phyloP scores from a whole-genome alignment of 2,113 vertebrate genomes.

The Larimichthys polyactis region DNA sequence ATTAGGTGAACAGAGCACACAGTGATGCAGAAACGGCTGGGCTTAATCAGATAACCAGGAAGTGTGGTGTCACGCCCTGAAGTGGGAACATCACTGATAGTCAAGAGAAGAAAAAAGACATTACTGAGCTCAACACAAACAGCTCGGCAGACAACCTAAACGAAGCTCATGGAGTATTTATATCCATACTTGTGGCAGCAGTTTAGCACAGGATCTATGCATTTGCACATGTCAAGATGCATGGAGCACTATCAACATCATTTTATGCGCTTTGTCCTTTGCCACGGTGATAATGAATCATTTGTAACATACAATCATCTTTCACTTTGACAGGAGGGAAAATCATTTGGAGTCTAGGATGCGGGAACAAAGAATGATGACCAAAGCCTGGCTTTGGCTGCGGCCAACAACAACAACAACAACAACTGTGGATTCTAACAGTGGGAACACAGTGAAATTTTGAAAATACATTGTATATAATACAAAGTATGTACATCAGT shows the following conservation, averaged over 20 bases:
- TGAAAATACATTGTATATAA: constrained; percentile 18
- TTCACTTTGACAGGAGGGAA: constrained; percentile 51
- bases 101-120: constrained; percentile 34
- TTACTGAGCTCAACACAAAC: constrained; percentile 51
- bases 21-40: constrained; percentile 21
- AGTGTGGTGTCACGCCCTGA: constrained; percentile 10
- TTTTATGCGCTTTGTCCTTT: constrained; percentile 55
- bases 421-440: background rate
- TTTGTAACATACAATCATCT: constrained; percentile 59
- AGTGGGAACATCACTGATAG: constrained; percentile 39
- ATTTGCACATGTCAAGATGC: constrained; percentile 51
- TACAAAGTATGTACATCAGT: background rate
- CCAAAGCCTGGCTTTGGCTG: background rate
- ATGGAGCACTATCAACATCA: constrained; percentile 58
- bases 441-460: background rate
- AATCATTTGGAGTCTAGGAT: constrained; percentile 46
- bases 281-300: constrained; percentile 66
- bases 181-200: constrained; percentile 27
- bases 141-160: constrained; percentile 38
- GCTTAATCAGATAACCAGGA: constrained; percentile 45
- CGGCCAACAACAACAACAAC: background rate
- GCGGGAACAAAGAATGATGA: constrained; percentile 29
- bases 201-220: constrained; percentile 44
- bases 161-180: constrained; percentile 43
- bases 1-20: constrained; percentile 50